Evolutionary conservation across 2,797 vertebrate species (phyloP).

Genomic region (Aphelocoma californica): DNA sequence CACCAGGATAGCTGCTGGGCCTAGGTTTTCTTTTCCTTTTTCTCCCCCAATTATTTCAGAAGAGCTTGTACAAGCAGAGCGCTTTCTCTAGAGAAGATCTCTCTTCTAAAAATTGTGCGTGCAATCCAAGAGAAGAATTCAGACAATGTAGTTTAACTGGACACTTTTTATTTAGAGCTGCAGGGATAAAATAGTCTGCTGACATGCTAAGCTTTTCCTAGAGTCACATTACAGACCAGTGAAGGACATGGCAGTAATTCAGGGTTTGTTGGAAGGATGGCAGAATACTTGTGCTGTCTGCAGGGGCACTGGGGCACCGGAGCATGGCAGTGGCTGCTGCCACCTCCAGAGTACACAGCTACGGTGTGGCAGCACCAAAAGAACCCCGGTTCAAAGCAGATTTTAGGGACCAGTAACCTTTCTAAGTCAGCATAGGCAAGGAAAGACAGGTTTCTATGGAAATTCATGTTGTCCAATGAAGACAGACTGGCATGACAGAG

Average conservation of each 20-base stretch:
- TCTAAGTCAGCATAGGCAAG: not conserved
- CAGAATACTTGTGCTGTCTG: not conserved
- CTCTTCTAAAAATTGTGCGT: not conserved
- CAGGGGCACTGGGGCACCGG: not conserved
- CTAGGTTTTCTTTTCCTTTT: not conserved
- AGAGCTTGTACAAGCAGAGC: not conserved
- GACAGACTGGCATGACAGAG: not conserved
- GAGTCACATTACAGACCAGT: constrained; percentile 60
- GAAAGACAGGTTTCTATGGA: not conserved
- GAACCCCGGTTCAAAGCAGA: not conserved
- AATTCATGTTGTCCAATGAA: not conserved
- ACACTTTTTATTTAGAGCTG: constrained; percentile 53
- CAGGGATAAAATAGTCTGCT: constrained; percentile 36
- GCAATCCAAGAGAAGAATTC: not conserved
- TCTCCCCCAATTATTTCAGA: not conserved
- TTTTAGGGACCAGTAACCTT: not conserved
- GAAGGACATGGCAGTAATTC: constrained; percentile 53
- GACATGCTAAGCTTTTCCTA: constrained; percentile 44
- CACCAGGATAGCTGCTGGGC: not conserved
- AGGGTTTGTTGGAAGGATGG: constrained; percentile 17
- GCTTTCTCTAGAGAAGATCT: not conserved
- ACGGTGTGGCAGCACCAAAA: not conserved
- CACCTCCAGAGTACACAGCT: no score
- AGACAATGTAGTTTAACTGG: constrained; percentile 8
- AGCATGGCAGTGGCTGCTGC: not conserved